A percentile compares a stretch with the other conserved stretches of the same genome.
phyloP scores from a whole-genome alignment of 2,888 invertebrate species.

The Drosophila anomelani region DNA sequence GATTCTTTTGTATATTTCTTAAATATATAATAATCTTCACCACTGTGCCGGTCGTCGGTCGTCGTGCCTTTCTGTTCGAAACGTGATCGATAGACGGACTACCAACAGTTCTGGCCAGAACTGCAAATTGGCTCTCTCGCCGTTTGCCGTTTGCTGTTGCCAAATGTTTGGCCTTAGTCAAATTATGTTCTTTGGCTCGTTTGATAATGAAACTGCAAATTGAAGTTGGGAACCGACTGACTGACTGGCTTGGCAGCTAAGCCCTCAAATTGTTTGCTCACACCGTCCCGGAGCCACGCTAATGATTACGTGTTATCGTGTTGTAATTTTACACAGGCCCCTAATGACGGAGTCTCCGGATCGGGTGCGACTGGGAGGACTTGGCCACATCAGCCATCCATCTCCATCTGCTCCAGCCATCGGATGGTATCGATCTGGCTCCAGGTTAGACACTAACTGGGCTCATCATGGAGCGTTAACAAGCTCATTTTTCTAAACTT shows the following conservation, averaged over 20 bases:
- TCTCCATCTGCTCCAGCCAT: slow-evolving; percentile 34
- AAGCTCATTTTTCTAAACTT: slow-evolving; percentile 81
- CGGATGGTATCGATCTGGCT: slow-evolving; percentile 62
- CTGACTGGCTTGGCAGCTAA: slow-evolving; percentile 17
- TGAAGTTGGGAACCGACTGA: slow-evolving; percentile 44
- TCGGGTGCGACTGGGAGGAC: neutral
- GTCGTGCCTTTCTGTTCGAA: slow-evolving; percentile 75
- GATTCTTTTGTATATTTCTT: neutral
- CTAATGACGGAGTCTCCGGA: slow-evolving; percentile 69
- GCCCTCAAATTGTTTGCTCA: slow-evolving; percentile 70
- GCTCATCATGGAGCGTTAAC: slow-evolving; percentile 82
- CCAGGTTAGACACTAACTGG: slow-evolving; percentile 80
- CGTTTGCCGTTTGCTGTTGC: slow-evolving; percentile 45
- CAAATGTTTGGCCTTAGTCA: slow-evolving; percentile 69
- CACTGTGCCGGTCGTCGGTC: slow-evolving; percentile 51
- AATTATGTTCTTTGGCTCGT: slow-evolving; percentile 80
- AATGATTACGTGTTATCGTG: slow-evolving; percentile 82
- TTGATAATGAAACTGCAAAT: slow-evolving; percentile 77
- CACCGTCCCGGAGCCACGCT: slow-evolving; percentile 65
- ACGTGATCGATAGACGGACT: slow-evolving; percentile 83
- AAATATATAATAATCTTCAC: neutral
- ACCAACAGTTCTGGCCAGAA: slow-evolving; percentile 60
- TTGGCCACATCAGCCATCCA: slow-evolving; percentile 17
- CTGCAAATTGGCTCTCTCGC: slow-evolving; percentile 63
- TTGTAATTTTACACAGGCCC: slow-evolving; percentile 80